Evolutionary conservation across 1,140 invertebrate species (phyloP), one percentile per base, ranked within the genome.

Genomic region (Trachymyrmex cornetzi): DNA sequence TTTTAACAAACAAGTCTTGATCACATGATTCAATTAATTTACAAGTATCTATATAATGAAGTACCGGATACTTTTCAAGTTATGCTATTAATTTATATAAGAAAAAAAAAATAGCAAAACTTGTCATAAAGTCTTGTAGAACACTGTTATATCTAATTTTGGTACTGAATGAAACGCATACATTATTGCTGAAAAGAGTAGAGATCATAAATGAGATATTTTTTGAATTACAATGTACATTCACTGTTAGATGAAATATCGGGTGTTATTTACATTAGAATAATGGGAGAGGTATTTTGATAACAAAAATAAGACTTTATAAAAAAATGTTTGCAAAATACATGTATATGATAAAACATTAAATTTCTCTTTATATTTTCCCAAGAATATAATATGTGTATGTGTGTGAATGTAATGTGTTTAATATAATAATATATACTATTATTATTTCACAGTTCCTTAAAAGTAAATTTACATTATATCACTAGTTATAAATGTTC

Each of bases 381-480:
- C 79, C 87, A 93, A 93, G 89, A 92, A 93, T 92, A 93, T 92
- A 92, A 90, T 90, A 86, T 75, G 72, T 85, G 11, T 79, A 14
- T 86, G 11, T 72, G 30, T 82, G 27, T 77, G 67, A 63, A 24
- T 69, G 22, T 85, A 53, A 30, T 74, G 38, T 55, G 38, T 67
- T 71, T 38, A 27, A 61, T 77, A 53, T 86, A 84, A 53, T 86
- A 84, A 24, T 87, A 38, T 63, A 75, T 48, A 72, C 64, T 77
- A 66, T 72, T 12, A 77, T 77, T 88, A 88, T 87, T 90, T 90
- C 71, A 87, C 85, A 77, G 48, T 85, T 81, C 22, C 44, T 80
- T 85, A 88, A 61, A 59, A 61, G 61, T 66, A 85, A 82, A 53
- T 66, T 80, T 80, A 91, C 22, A 66, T 90, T 91, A 72, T 48